Percentiles rank a stretch among this genome's conserved stretches.
Evolutionary conservation across 2,113 vertebrate genomes (phyloP).

Genomic region (Orcinus orca): DNA sequence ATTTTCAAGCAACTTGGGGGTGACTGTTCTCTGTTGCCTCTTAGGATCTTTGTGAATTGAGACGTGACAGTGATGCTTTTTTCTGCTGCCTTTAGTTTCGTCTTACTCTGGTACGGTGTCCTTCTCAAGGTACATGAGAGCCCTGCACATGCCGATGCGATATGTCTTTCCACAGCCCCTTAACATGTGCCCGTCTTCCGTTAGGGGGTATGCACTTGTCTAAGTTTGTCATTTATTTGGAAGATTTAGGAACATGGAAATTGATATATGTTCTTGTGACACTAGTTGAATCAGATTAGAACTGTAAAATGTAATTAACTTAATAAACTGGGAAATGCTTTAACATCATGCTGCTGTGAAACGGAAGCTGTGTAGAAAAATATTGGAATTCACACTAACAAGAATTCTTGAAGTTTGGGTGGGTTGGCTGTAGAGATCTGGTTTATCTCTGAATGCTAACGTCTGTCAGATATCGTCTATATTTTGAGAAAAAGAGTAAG

Average conservation of each 20-base stretch:
- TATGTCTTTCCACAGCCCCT: background rate
- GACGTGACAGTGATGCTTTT: background rate
- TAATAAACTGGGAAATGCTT: background rate
- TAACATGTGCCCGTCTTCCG: background rate
- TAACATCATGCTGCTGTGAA: background rate
- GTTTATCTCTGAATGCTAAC: background rate
- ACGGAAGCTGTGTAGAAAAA: background rate
- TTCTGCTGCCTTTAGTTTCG: background rate
- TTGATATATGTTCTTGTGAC: background rate
- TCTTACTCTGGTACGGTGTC: background rate
- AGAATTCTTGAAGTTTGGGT: background rate
- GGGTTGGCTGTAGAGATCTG: background rate
- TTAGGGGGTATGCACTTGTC: background rate
- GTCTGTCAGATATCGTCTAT: background rate
- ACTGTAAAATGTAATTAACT: background rate
- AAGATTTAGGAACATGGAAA: background rate
- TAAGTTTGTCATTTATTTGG: background rate
- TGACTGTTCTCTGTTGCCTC: background rate
- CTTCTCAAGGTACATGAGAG: background rate
- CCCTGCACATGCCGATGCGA: background rate
- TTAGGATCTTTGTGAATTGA: background rate
- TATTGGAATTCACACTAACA: background rate
- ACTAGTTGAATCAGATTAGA: conserved; percentile 24
- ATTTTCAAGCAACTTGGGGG: background rate
- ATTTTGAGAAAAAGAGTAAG: background rate